These are phyloP conservation scores for Aurelia sp. DNA, from an alignment of 30 jellyfish, hydroid and myxozoan species.

Conservation along the genomic window DNA sequence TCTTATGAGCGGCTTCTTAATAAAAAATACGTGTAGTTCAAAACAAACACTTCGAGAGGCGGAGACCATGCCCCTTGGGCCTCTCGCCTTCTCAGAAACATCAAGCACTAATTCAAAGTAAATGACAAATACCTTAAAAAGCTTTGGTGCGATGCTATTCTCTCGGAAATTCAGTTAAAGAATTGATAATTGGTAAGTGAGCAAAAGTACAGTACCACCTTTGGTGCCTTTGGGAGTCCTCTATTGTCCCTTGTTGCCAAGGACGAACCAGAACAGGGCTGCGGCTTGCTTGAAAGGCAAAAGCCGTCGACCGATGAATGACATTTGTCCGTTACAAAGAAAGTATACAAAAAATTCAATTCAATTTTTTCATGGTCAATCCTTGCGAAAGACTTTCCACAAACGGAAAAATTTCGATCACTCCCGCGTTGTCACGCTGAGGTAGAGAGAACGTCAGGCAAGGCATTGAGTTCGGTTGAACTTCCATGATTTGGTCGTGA, in stretches of 20 bases:
- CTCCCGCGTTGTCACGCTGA: slow-evolving; percentile 19
- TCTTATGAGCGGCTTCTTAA: too few relatives aligned
- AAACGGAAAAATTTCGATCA: background rate
- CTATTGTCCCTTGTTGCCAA: background rate
- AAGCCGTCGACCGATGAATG: background rate
- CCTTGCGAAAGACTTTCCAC: background rate
- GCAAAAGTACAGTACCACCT: too few relatives aligned
- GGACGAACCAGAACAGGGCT: background rate
- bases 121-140: too few relatives aligned
- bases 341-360: background rate
- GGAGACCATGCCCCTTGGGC: too few relatives aligned
- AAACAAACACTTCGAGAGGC: too few relatives aligned
- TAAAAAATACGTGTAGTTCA: too few relatives aligned
- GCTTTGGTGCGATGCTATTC: too few relatives aligned
- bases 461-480: slow-evolving; percentile 21
- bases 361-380: background rate
- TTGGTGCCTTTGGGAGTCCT: too few relatives aligned
- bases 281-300: background rate
- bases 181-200: too few relatives aligned
- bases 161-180: too few relatives aligned
- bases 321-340: background rate
- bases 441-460: slow-evolving; percentile 43
- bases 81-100: too few relatives aligned
- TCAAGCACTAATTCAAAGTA: too few relatives aligned
- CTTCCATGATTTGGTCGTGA: slow-evolving; percentile 21